phyloP scores from a whole-genome alignment of 2,888 invertebrate species.

The Catotricha subobsoleta region DNA sequence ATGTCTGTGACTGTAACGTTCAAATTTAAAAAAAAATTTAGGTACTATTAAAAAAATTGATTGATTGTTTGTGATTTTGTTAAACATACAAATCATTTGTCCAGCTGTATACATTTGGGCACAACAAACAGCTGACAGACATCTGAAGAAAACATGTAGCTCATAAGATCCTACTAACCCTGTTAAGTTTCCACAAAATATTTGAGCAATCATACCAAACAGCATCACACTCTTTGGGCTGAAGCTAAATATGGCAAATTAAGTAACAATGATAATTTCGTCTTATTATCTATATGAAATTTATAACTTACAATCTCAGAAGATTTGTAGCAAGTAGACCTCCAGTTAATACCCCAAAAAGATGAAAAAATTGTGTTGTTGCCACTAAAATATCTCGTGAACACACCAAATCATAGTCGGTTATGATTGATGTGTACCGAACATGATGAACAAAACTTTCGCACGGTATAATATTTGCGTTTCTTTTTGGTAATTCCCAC shows the following conservation, averaged over 20 bases:
- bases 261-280: conserved; percentile 1
- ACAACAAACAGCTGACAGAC: conserved; percentile 30
- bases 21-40: not conserved
- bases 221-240: conserved; percentile 30
- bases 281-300: not conserved
- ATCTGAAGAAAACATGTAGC: conserved; percentile 30
- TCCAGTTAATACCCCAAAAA: conserved; percentile 32
- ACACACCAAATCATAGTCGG: conserved; percentile 32
- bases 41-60: not conserved
- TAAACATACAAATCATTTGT: conserved; percentile 30
- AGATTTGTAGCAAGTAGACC: conserved; percentile 29
- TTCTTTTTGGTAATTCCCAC: conserved; percentile 23
- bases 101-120: conserved; percentile 32
- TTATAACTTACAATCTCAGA: conserved; percentile 25
- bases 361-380: conserved; percentile 32
- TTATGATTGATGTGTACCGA: conserved; percentile 26
- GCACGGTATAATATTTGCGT: conserved; percentile 26
- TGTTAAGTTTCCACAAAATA: conserved; percentile 29
- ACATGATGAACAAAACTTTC: conserved; percentile 24
- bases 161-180: conserved; percentile 29
- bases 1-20: conserved; percentile 28
- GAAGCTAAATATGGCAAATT: conserved; percentile 18
- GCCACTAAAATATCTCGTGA: conserved; percentile 31
- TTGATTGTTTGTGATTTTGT: no score
- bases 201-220: conserved; percentile 30